Percentiles rank a stretch among this genome's conserved stretches.
Conservation (phyloP, 2,888 invertebrate genomes). For the Microplitis manilae region DNA sequence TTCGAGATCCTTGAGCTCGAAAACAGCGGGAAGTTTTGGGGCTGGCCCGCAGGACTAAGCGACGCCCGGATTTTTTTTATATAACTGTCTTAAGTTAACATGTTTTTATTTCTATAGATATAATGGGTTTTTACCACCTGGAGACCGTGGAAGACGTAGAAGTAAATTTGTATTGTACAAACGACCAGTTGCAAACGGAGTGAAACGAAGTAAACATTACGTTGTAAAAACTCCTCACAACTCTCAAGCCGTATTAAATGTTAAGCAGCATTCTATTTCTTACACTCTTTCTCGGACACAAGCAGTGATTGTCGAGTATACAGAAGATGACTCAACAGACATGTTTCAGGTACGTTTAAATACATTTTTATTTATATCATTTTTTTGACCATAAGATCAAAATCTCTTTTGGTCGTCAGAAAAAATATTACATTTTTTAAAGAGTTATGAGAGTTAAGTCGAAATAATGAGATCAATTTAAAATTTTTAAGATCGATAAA, state of each 20-base stretch:
- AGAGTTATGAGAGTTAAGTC: too few relatives aligned
- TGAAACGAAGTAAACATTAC: slow-evolving; percentile 95
- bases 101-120: slow-evolving; percentile 77
- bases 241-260: slow-evolving; percentile 94
- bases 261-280: slow-evolving; percentile 95
- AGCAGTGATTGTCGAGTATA: slow-evolving; percentile 98
- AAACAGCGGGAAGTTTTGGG: too few relatives aligned
- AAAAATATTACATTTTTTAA: too few relatives aligned
- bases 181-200: slow-evolving; percentile 90
- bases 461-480: too few relatives aligned
- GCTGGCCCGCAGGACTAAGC: too few relatives aligned
- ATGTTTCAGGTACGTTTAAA: slow-evolving; percentile 93
- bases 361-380: slow-evolving; percentile 1
- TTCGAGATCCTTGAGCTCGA: too few relatives aligned
- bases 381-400: too few relatives aligned
- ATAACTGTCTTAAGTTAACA: too few relatives aligned
- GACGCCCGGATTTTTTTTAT: too few relatives aligned
- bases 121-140: slow-evolving; percentile 94
- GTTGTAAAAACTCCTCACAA: slow-evolving; percentile 96
- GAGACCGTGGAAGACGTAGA: slow-evolving; percentile 92
- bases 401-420: too few relatives aligned
- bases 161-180: slow-evolving; percentile 95
- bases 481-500: too few relatives aligned
- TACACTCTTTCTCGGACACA: slow-evolving; percentile 97
- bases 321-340: slow-evolving; percentile 94